Evolutionary conservation across 2,888 invertebrate species (phyloP).

Genomic region (Alcis repandata): DNA sequence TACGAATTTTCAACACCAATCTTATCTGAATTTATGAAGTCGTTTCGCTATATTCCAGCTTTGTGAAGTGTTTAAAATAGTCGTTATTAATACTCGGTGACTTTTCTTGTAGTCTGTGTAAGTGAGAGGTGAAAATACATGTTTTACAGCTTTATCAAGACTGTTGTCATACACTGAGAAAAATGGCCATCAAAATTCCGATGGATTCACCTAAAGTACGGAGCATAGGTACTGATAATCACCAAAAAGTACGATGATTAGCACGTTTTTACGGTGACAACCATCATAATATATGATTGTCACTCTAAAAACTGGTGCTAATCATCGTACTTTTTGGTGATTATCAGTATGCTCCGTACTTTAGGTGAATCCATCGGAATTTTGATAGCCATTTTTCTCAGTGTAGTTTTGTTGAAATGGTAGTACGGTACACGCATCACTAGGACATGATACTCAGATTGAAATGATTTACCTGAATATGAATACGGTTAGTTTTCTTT

Average conservation of each 20-base stretch:
- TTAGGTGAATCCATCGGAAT: too few species aligned
- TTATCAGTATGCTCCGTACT: too few species aligned
- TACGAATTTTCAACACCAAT: constrained; percentile 14
- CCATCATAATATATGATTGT: too few species aligned
- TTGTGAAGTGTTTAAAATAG: constrained; percentile 40
- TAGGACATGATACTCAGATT: constrained; percentile 42
- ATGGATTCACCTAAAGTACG: too few species aligned
- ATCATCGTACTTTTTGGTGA: too few species aligned
- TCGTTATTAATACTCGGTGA: constrained; percentile 28
- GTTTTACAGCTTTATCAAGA: constrained; percentile 65
- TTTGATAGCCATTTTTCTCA: too few species aligned
- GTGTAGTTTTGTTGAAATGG: constrained; percentile 57
- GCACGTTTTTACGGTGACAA: too few species aligned
- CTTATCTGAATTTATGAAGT: constrained; percentile 24
- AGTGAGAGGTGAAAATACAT: constrained; percentile 31
- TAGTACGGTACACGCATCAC: constrained; percentile 56
- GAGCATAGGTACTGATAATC: too few species aligned
- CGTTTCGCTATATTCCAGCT: constrained; percentile 51
- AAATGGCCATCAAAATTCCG: too few species aligned
- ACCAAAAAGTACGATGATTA: too few species aligned
- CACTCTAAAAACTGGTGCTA: too few species aligned
- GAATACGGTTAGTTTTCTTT: constrained; percentile 4
- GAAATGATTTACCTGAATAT: constrained; percentile 9
- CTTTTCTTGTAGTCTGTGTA: constrained; percentile 52
- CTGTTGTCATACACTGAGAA: constrained; percentile 76